These are phyloP conservation scores for Syrrhaptes paradoxus DNA, from an alignment of 2,113 vertebrate genomes.

Conservation along the genomic window DNA sequence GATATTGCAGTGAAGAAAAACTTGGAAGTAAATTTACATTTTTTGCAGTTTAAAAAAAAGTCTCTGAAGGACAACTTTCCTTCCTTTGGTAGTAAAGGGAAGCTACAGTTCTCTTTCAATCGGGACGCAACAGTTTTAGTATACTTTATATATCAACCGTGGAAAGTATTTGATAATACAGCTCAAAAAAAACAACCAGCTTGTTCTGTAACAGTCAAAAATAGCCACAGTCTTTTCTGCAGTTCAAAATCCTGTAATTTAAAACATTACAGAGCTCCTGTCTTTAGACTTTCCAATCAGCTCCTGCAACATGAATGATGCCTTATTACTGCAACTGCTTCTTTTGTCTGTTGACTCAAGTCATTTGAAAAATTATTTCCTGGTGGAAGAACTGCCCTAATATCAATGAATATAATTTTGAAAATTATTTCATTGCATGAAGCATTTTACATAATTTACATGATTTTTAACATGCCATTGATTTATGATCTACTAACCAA, in stretches of 20 bases:
- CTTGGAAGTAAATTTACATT: neutral
- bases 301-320: neutral
- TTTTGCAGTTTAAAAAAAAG: neutral
- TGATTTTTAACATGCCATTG: conserved; percentile 13
- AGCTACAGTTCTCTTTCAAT: neutral
- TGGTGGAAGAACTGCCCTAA: neutral
- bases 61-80: neutral
- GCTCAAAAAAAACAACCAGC: neutral
- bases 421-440: neutral
- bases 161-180: neutral
- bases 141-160: neutral
- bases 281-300: neutral
- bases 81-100: neutral
- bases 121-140: neutral
- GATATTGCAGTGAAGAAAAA: neutral
- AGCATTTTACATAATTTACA: neutral
- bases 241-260: neutral
- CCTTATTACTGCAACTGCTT: neutral
- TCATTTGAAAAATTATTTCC: neutral
- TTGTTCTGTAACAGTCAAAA: neutral
- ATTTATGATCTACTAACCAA: neutral
- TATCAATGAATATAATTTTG: neutral
- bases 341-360: neutral
- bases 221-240: neutral
- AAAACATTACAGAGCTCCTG: neutral